Base-by-base conservation (phyloP, 2,113 vertebrate species). In the Uropsilus gracilis region DNA sequence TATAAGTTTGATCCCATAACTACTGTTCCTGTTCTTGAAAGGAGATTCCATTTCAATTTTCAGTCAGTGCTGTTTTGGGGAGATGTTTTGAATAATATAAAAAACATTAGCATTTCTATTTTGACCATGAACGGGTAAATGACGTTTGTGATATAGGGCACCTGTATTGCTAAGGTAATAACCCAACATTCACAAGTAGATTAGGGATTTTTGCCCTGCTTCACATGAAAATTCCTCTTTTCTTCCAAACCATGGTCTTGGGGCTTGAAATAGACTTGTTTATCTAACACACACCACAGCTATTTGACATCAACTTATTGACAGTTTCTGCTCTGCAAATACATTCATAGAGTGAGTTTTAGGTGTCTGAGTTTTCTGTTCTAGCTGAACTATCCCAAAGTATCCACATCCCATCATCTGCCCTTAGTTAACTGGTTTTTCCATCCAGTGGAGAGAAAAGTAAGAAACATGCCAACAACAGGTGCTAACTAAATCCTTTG, bases 21-120 rank as follows among this genome's bases (percentile, higher is more conserved):
- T 72, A 16, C 28, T 95, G 2, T 61, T 86, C 20, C 42, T 85
- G 28, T 55, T 76, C n/a, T 37, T 77, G 17, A 76, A 90, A 73
- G n/a, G 72, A 88, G 34, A 87, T 63, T 82, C 82, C 17, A 26
- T 39, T 4, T 90, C 44, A 55, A 12, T 76, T 86, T 93, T 55
- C 59, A 75, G 20, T 61, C 55, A 63, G 7, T 75, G 55, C 64
- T 91, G 8, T 80, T 80, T 88, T 76, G 84, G 55, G 82, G 94
- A 89, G 78, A 89, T 85, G 32, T 10, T 81, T 91, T 73, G 28
- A 84, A 76, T 55, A 30, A 66, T 82, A 86, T 71, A 95, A 66
- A 78, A 94, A 46, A 63, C 82, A 82, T 53, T 50, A 59, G 72
- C 73, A 77, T 42, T 95, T 71, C 68, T 28, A 44, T 59, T 83